phyloP scores from a whole-genome alignment of 2,113 vertebrate species.

The Boleophthalmus pectinirostris region DNA sequence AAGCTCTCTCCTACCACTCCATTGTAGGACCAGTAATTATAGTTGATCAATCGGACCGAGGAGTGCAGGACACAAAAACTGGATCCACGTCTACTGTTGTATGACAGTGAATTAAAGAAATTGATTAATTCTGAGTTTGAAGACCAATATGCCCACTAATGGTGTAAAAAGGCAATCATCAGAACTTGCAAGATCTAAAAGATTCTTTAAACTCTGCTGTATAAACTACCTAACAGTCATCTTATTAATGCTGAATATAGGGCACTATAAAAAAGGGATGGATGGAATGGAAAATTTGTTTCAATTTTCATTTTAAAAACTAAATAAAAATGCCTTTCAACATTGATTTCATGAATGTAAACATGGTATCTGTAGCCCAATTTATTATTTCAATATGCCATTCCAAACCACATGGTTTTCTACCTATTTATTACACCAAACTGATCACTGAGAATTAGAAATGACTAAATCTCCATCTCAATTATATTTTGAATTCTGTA shows the following conservation, averaged over 20 bases:
- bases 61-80: accelerated
- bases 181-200: background rate
- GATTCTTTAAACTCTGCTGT: background rate
- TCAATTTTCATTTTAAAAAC: too few species aligned
- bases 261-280: too few species aligned
- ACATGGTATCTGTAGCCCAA: too few species aligned
- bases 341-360: too few species aligned
- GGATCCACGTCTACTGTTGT: background rate
- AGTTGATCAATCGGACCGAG: slow-evolving; percentile 10
- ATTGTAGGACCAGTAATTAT: slow-evolving; percentile 73
- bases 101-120: background rate
- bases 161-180: background rate
- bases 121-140: background rate
- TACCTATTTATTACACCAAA: too few species aligned
- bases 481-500: too few species aligned
- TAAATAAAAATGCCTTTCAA: too few species aligned
- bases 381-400: too few species aligned
- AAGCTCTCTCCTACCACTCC: slow-evolving; percentile 31
- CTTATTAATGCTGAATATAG: background rate
- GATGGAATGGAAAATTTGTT: too few species aligned
- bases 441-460: too few species aligned
- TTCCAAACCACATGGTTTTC: too few species aligned
- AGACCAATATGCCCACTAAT: background rate
- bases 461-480: too few species aligned
- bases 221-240: background rate